A percentile compares a stretch with the other conserved stretches of the same genome.
phyloP scores from a whole-genome alignment of 92 coral and sea anemone genomes.

The Ricordea florida region DNA sequence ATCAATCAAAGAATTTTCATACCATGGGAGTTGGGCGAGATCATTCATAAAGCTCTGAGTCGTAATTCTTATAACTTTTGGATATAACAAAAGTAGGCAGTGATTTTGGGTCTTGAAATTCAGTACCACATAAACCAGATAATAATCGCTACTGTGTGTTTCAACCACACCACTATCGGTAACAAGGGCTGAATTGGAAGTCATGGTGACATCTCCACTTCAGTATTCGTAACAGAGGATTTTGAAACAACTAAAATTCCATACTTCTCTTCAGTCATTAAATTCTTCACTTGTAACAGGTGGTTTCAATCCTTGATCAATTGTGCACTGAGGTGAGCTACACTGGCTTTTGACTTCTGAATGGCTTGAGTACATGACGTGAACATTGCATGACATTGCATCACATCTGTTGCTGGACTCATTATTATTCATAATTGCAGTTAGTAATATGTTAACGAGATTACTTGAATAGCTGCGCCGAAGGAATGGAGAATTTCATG shows the following conservation, averaged over 20 bases:
- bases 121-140: too few species aligned
- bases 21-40: too few species aligned
- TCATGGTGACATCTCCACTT: background rate
- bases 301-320: background rate
- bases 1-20: too few species aligned
- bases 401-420: conserved; percentile 4
- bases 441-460: conserved; percentile 10
- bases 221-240: background rate
- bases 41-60: too few species aligned
- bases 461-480: conserved; percentile 1
- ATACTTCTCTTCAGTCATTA: too few species aligned
- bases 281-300: background rate
- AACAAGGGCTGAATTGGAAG: too few species aligned
- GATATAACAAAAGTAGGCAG: too few species aligned
- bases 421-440: conserved; percentile 16
- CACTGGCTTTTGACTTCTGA: background rate
- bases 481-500: conserved; percentile 6
- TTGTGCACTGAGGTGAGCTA: background rate
- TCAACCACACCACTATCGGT: too few species aligned
- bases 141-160: too few species aligned
- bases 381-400: conserved; percentile 20
- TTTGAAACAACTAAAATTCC: too few species aligned
- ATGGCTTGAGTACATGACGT: background rate
- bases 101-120: too few species aligned
- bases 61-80: too few species aligned